Base-by-base conservation (phyloP, 2,888 invertebrate species). In the Eilema depressum region DNA sequence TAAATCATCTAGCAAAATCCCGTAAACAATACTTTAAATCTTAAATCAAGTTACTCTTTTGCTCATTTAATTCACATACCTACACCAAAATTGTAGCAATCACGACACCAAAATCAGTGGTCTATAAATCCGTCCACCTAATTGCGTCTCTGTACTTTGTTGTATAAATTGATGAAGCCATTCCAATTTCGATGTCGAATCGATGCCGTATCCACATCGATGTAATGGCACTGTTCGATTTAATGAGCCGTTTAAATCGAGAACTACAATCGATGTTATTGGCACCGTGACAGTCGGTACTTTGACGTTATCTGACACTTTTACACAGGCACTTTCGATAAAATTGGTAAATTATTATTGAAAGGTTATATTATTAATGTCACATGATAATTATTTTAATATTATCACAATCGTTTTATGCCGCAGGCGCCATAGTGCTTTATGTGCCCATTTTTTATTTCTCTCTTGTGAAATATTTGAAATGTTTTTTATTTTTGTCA, bases 221-320 rank as follows among this genome's bases (percentile, higher is more conserved):
- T 83, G 85, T 87, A 85, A 87, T 83, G 77, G 83, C 76, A 79
- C 81, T 76, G 78, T 87, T 88, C 86, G 84, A 88, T 87, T 89
- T 90, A 91, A 92, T 91, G 89, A 86, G 83, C 83, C 87, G 83
- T 88, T 91, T 85, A 86, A 88, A 88, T 89, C 85, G 82, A 84
- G 76, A 84, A 83, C 83, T 84, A 83, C 82, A 79, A 80, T 82
- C 81, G 78, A 80, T 80, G 86, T 86, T 85, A 89, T 86, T 80
- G 81, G 75, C 70, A 72, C 14, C 71, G 62, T 75, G 72, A 71
- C 64, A 63, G 56, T 33, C n/a, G 62, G 70, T 64, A 74, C 70
- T 78, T 70, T 57, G 30, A 41, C 64, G 47, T 72, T 79, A 74
- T 74, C 62, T 63, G 68, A 41, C 56, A 64, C 33, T 66, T 72